Evolutionary conservation across 2,888 invertebrate genomes (phyloP).

Genomic region (Metallyticus violacea): DNA sequence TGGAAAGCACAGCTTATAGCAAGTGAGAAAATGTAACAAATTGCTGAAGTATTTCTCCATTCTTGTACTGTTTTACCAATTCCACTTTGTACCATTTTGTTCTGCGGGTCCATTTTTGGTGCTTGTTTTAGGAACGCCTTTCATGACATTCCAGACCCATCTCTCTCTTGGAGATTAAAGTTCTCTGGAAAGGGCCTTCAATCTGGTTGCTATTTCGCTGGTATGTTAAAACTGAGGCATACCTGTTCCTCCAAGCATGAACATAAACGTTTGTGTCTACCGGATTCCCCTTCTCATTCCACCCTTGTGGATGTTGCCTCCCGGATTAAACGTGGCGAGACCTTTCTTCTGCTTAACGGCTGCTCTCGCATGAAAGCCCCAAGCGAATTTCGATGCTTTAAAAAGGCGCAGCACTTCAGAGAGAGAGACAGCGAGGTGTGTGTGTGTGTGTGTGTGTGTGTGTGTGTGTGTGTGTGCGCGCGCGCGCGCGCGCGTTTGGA

Average conservation of each 20-base stretch:
- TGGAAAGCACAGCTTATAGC: too few species aligned
- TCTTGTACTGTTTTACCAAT: background rate
- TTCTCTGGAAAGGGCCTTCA: background rate
- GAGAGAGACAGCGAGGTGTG: too few species aligned
- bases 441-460: too few species aligned
- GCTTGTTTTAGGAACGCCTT: background rate
- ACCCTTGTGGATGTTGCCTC: background rate
- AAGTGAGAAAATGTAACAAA: too few species aligned
- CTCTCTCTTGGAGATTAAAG: background rate
- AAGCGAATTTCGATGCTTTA: background rate
- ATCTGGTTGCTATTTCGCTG: background rate
- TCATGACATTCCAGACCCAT: background rate
- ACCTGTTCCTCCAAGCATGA: background rate
- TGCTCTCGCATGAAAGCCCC: background rate
- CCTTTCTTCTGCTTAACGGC: background rate
- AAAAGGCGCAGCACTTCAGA: background rate
- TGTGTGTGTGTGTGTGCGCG: too few species aligned
- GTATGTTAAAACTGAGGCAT: background rate
- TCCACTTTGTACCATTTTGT: background rate
- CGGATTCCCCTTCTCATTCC: background rate
- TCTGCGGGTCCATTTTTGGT: background rate
- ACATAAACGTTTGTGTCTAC: background rate
- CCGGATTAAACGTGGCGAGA: background rate
- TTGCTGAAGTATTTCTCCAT: background rate
- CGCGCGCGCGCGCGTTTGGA: too few species aligned